These are phyloP conservation scores for Sussaba pulchella DNA, from an alignment of 2,888 invertebrate species.

Conservation along the genomic window DNA sequence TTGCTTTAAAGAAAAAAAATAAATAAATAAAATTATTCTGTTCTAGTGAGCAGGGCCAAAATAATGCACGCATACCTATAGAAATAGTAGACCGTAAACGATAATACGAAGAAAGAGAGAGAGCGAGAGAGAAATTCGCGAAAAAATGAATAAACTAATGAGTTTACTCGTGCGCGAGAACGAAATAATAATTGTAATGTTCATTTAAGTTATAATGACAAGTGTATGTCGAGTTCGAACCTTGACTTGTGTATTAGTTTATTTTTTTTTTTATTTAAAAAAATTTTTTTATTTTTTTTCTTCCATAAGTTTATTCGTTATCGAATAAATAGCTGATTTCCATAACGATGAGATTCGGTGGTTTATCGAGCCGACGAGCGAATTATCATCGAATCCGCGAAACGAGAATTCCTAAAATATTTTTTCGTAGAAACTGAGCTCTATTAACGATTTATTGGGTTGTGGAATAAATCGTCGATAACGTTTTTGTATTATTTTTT, in stretches of 20 bases:
- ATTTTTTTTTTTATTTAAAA: too few relatives aligned
- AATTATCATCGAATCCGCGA: constrained; percentile 9
- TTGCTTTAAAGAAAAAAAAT: too few relatives aligned
- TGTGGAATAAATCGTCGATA: too few relatives aligned
- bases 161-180: constrained; percentile 31
- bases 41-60: constrained; percentile 13
- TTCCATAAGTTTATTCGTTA: constrained; percentile 21
- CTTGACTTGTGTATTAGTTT: constrained; percentile 37
- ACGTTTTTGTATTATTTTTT: too few relatives aligned
- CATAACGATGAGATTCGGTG: constrained; percentile 30
- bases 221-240: constrained; percentile 51
- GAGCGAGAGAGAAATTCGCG: neutral
- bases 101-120: constrained; percentile 30
- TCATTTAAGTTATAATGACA: constrained; percentile 53
- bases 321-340: constrained; percentile 44
- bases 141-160: constrained; percentile 11
- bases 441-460: constrained; percentile 28
- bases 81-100: too few relatives aligned
- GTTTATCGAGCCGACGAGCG: constrained; percentile 1
- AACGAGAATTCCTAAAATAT: constrained; percentile 4
- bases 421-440: constrained; percentile 49
- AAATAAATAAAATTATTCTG: constrained; percentile 5
- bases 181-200: constrained; percentile 56
- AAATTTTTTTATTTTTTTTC: constrained; percentile 18
- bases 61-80: constrained; percentile 29